Evolutionary conservation across 2,113 vertebrate species (phyloP).

Genomic region (Pyxicephalus adspersus): DNA sequence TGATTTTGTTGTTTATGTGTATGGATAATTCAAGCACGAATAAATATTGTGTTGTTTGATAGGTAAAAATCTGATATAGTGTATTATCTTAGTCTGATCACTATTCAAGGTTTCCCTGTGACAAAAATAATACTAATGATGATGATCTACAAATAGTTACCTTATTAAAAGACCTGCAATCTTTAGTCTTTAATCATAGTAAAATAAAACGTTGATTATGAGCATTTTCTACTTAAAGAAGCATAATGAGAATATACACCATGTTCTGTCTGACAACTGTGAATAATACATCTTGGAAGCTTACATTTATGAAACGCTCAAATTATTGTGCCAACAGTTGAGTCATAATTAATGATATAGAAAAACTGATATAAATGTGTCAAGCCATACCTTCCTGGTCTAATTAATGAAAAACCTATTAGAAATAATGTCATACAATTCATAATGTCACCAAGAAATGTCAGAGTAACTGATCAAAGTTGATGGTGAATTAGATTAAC

Average conservation of each 20-base stretch:
- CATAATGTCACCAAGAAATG: slow-evolving; percentile 1
- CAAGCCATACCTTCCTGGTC: background rate
- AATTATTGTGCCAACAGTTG: slow-evolving; percentile 18
- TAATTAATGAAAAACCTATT: slow-evolving; percentile 21
- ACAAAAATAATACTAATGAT: no score
- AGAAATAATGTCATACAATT: slow-evolving; percentile 20
- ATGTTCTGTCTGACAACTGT: background rate
- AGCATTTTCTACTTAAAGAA: background rate
- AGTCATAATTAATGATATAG: slow-evolving; percentile 15
- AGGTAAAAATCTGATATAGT: no score
- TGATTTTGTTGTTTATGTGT: no score
- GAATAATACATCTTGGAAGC: background rate
- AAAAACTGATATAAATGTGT: slow-evolving; percentile 35
- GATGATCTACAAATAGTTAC: no score
- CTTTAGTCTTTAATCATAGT: no score
- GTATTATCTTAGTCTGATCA: no score
- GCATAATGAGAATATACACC: background rate
- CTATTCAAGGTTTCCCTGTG: no score
- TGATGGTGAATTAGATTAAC: background rate
- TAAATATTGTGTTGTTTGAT: no score
- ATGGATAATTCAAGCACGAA: no score
- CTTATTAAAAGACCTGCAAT: no score
- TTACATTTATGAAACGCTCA: background rate
- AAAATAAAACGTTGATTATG: background rate
- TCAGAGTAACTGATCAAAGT: background rate